A percentile compares a stretch with the other conserved stretches of the same genome.
Conservation (phyloP, 2,797 vertebrate species). For the Euthynnus affinis region DNA sequence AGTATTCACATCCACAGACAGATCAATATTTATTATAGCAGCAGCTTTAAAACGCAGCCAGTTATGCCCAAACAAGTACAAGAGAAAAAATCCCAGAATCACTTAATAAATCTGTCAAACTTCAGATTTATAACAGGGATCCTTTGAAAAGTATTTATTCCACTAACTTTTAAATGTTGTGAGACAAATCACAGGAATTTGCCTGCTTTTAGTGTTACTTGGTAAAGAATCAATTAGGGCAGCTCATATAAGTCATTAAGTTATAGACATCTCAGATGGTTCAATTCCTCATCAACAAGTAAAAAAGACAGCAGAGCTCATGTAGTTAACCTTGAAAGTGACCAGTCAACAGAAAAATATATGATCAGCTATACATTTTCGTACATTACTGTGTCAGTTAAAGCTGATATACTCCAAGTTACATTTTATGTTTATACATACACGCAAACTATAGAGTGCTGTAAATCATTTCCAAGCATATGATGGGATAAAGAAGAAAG, state of each 20-base stretch:
- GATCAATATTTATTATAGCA: conserved; percentile 80
- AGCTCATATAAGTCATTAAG: not conserved
- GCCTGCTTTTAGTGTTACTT: conserved; percentile 2
- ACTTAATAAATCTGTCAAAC: conserved; percentile 88
- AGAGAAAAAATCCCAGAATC: conserved; percentile 80
- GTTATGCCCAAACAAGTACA: conserved; percentile 82
- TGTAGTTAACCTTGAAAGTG: conserved; percentile 27
- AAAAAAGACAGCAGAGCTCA: not conserved
- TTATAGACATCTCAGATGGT: not conserved
- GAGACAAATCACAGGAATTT: not conserved
- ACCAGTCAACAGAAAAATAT: conserved; percentile 1
- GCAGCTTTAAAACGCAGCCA: conserved; percentile 81
- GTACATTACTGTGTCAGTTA: not conserved
- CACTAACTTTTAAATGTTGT: conserved; percentile 26
- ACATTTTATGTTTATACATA: not conserved
- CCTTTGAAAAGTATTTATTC: conserved; percentile 60
- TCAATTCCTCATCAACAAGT: not conserved
- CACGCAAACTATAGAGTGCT: not conserved
- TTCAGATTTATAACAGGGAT: conserved; percentile 78
- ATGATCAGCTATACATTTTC: not conserved
- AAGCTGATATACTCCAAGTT: not conserved
- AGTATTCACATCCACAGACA: conserved; percentile 56
- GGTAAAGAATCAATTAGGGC: not conserved
- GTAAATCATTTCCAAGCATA: conserved; percentile 79
- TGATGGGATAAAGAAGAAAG: conserved; percentile 28